Evolutionary conservation across 2,797 vertebrate genomes (phyloP).

Genomic region (Aldrovandia affinis): DNA sequence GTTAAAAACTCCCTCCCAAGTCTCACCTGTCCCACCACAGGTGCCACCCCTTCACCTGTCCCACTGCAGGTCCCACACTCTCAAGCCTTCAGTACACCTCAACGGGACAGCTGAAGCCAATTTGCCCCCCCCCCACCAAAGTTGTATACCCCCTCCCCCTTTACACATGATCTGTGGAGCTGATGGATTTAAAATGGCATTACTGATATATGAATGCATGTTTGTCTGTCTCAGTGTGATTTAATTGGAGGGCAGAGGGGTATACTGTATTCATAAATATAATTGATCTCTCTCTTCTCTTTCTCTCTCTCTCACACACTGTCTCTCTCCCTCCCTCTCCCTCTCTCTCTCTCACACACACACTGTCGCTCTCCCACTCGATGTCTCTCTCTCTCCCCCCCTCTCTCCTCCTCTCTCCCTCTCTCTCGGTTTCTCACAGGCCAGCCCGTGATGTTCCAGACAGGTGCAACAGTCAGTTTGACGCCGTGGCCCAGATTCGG

Average conservation of each 20-base stretch:
- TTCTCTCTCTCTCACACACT: neutral
- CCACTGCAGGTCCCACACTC: neutral
- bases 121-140: conserved; percentile 3
- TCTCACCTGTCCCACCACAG: neutral
- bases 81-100: neutral
- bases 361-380: neutral
- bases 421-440: conserved; percentile 60
- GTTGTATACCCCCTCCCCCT: conserved; percentile 14
- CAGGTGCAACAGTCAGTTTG: conserved; percentile 85
- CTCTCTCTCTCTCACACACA: neutral
- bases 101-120: neutral
- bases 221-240: too few species aligned
- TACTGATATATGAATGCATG: conserved; percentile 37
- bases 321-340: neutral
- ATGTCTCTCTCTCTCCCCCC: neutral
- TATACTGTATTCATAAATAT: neutral
- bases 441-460: conserved; percentile 81
- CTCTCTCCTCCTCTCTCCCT: neutral
- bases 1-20: conserved; percentile 49
- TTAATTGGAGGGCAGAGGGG: neutral
- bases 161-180: conserved; percentile 23
- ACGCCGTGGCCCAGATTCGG: conserved; percentile 95
- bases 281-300: neutral
- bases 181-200: conserved; percentile 59
- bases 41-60: too few species aligned